Evolutionary conservation across 2,113 vertebrate species (phyloP).

Genomic region (Lichenostomus cassidix): DNA sequence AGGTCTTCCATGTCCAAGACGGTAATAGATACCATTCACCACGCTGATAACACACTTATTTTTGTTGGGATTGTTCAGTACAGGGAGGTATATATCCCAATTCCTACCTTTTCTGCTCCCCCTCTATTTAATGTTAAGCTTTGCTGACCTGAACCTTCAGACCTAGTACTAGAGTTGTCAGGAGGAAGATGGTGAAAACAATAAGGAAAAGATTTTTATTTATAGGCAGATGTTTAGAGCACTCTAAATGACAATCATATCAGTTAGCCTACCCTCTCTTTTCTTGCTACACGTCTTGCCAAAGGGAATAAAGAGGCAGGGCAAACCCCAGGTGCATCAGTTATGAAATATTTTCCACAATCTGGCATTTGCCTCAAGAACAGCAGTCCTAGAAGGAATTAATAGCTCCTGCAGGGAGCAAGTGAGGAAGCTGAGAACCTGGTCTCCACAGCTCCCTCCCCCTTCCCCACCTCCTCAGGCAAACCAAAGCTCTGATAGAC

Average conservation of each 20-base stretch:
- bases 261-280: not conserved
- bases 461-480: accelerated
- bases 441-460: not conserved
- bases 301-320: not conserved
- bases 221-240: not conserved
- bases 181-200: not conserved
- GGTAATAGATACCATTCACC: not conserved
- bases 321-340: not conserved
- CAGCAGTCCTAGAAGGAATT: not conserved
- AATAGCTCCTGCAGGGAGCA: not conserved
- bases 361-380: not conserved
- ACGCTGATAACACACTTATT: not conserved
- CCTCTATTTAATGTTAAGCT: not conserved
- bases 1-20: not conserved
- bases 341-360: not conserved
- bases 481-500: not conserved
- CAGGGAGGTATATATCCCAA: not conserved
- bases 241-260: not conserved
- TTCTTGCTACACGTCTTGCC: not conserved
- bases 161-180: not conserved
- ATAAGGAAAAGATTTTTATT: not conserved
- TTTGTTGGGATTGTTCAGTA: not conserved
- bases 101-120: not conserved
- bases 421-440: not conserved
- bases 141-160: not conserved